Evolutionary conservation across 2,797 vertebrate genomes (phyloP), one percentile per base, ranked within the genome.

Genomic region (Phoebastria nigripes): DNA sequence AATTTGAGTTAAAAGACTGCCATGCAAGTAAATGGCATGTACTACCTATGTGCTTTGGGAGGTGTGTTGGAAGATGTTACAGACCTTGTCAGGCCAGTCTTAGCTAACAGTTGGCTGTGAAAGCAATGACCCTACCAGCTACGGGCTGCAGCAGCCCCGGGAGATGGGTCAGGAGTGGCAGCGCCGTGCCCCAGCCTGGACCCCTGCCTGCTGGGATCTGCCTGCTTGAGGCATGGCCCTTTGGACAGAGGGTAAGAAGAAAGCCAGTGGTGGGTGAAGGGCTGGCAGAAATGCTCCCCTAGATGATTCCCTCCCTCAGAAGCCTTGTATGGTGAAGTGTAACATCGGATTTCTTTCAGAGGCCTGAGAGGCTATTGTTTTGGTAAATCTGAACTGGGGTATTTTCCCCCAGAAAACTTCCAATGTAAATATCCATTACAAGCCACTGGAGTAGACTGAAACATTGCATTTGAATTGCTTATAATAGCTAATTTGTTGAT

Each of bases 61-160:
- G 8, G 8, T 61, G 41, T 70, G 39, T 77, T 51, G 17, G 35
- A 63, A 81, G 71, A 80, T 49, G 29, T 15, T 78, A 18, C 44
- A 80, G 67, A 21, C 24, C 19, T 70, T 24, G 15, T 55, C 52
- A 74, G 82, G 44, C 15, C 82, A 71, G 37, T 67, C 80, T 74
- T 29, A 70, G 41, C 6, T 17, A 46, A 37, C 1, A 26, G 35
- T 0, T 85, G 15, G 5, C 26, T 58, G 11, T 56, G 55, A 80
- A 65, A 80, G 49, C 72, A 73, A 26, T 29, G 63, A 54, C 18
- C 28, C 35, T 33, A 55, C 16, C 12, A 39, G 39, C 26, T 13
- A 3, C 0, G 1, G 71, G 26, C 79, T 86, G 39, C 0, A 0
- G 47, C 55, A 81, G 67, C 17, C 10, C 35, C 1, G 0, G 63